A percentile compares a stretch with the other conserved stretches of the same genome.
Evolutionary conservation across 1,140 invertebrate genomes (phyloP).

Genomic region (Zelostemma sp.): DNA sequence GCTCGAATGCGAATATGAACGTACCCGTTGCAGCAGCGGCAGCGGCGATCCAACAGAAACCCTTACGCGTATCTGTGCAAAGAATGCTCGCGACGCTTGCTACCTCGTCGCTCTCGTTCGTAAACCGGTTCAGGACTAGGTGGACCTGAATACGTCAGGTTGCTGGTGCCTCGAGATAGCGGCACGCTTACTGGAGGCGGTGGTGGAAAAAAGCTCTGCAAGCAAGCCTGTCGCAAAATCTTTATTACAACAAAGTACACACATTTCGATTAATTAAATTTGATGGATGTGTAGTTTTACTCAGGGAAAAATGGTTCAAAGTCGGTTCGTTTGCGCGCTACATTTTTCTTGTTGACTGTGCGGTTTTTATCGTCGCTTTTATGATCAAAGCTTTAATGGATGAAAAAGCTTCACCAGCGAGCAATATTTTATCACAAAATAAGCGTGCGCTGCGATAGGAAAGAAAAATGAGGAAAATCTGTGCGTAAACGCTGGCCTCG

Average conservation of each 20-base stretch:
- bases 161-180: conserved; percentile 63
- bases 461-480: background rate
- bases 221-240: conserved; percentile 61
- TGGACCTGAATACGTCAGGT: conserved; percentile 67
- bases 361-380: too few relatives aligned
- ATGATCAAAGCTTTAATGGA: background rate
- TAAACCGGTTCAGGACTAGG: conserved; percentile 68
- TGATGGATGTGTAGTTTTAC: background rate
- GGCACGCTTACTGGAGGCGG: conserved; percentile 67
- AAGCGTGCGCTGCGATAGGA: background rate
- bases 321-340: too few relatives aligned
- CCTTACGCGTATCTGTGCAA: conserved; percentile 68
- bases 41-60: conserved; percentile 26
- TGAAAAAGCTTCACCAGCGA: background rate
- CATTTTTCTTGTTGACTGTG: too few relatives aligned
- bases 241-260: conserved; percentile 24
- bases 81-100: conserved; percentile 67
- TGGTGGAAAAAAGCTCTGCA: conserved; percentile 70
- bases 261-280: background rate
- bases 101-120: conserved; percentile 62
- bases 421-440: background rate
- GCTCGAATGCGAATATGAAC: conserved; percentile 15
- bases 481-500: background rate
- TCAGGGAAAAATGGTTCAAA: background rate
- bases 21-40: conserved; percentile 28